phyloP scores from a whole-genome alignment of 2,797 vertebrate genomes.

The Ceryle rudis region DNA sequence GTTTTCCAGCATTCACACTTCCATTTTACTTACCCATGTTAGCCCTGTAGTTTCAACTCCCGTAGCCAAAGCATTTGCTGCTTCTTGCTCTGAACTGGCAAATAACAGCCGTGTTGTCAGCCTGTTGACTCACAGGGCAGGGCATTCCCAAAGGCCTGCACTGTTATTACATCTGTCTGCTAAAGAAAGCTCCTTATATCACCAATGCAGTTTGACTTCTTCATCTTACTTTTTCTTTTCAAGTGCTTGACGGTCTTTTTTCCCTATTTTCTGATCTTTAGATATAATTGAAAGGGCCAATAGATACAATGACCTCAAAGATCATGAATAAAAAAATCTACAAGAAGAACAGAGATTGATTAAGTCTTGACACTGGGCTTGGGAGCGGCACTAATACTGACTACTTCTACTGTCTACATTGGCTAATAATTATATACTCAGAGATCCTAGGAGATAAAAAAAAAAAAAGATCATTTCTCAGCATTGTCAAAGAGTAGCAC shows the following conservation, averaged over 20 bases:
- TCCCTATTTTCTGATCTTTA: neutral
- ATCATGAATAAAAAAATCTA: neutral
- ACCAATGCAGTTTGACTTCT: neutral
- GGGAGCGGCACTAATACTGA: neutral
- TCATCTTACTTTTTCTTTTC: neutral
- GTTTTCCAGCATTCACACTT: neutral
- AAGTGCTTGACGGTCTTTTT: neutral
- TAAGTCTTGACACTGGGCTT: neutral
- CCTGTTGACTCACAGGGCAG: conserved; percentile 22
- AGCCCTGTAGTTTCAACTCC: neutral
- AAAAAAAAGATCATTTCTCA: neutral
- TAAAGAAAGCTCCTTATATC: conserved; percentile 8
- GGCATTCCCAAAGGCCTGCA: neutral
- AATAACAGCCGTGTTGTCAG: neutral
- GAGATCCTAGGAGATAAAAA: neutral
- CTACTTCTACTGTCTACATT: neutral
- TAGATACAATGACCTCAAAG: neutral
- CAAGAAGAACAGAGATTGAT: neutral
- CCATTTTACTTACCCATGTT: neutral
- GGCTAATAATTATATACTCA: neutral
- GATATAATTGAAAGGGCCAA: neutral
- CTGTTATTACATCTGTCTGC: neutral
- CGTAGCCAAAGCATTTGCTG: neutral
- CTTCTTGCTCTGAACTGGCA: neutral
- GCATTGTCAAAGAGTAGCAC: neutral